A percentile compares a stretch with the other conserved stretches of the same genome.
These are phyloP conservation scores for Carabus problematicus DNA, from an alignment of 2,888 invertebrate species.

Conservation along the genomic window DNA sequence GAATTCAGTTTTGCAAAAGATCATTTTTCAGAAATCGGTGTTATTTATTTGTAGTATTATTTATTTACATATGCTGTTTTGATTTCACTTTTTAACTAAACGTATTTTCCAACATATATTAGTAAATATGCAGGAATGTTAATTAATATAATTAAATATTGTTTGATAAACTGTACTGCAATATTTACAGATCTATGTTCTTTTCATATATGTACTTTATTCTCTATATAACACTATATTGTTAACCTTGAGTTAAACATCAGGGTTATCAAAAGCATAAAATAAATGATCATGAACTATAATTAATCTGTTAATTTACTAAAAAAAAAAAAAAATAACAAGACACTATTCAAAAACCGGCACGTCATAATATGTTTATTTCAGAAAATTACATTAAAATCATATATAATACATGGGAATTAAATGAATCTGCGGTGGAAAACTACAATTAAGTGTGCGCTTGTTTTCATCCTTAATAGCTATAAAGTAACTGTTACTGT, in stretches of 20 bases:
- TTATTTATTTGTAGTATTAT: too few species aligned
- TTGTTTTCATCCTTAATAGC: conserved; percentile 9
- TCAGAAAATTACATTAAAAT: conserved; percentile 14
- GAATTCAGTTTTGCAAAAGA: too few species aligned
- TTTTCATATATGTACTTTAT: background rate
- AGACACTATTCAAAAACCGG: background rate
- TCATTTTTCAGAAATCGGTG: too few species aligned
- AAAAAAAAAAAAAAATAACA: conserved; percentile 8
- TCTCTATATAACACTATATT: too few species aligned
- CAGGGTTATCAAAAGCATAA: conserved; percentile 7
- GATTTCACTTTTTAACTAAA: too few species aligned
- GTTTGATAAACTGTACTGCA: too few species aligned
- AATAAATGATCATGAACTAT: background rate
- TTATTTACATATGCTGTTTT: too few species aligned
- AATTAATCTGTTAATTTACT: background rate
- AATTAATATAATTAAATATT: too few species aligned
- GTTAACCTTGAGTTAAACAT: background rate
- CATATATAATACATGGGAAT: conserved; percentile 1
- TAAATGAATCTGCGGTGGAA: conserved; percentile 2
- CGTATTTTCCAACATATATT: too few species aligned
- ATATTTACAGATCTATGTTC: background rate
- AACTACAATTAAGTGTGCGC: conserved; percentile 12
- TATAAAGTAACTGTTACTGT: conserved; percentile 6
- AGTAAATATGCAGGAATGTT: too few species aligned
- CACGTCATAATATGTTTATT: conserved; percentile 15